Evolutionary conservation across 2,113 vertebrate species (phyloP), one percentile per base, ranked within the genome.

Genomic region (Trematomus loennbergii): DNA sequence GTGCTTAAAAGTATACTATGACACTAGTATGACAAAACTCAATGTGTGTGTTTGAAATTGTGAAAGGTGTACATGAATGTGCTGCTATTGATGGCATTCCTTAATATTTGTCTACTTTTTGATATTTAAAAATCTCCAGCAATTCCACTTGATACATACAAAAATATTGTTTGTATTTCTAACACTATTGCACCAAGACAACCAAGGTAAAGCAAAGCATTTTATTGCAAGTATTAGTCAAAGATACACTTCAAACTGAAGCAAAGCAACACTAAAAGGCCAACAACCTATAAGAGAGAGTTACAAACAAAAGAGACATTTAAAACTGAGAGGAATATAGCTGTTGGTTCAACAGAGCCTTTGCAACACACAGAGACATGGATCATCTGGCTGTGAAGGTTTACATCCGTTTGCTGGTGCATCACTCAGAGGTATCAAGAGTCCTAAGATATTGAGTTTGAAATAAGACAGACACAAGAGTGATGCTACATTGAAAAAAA

Each of bases 161-260:
- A 49, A 72, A 59, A 15, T 18, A 25, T 3, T 17, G 46, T 48
- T 60, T 15, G 15, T 20, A 10, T 50, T 58, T 33, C 25, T 5
- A 46, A 52, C 33, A 62, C n/a, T n/a, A n/a, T 20, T 17, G 69
- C 62, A 65, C 18, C n/a, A 49, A 71, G 66, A 79, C 78, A 18
- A 29, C 9, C 22, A 62, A 25, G 43, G 75, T 92, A 95, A 95
- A 95, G 94, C 94, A 95, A 95, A 94, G 94, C 94, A 93, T 96
- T 94, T 95, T 96, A 96, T 96, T 96, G 96, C 96, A 95, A 95
- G 93, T 95, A 96, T 96, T 95, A 95, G 95, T 95, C 95, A 95
- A 95, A 94, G 91, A 93, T 96, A 95, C 95, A 95, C 94, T 92
- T 95, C 94, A 95, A 96, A 95, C 92, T 89, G 92, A 96, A 93